These are phyloP conservation scores for Steinernema carpocapsae DNA, from an alignment of 2,888 invertebrate species.

Conservation along the genomic window DNA sequence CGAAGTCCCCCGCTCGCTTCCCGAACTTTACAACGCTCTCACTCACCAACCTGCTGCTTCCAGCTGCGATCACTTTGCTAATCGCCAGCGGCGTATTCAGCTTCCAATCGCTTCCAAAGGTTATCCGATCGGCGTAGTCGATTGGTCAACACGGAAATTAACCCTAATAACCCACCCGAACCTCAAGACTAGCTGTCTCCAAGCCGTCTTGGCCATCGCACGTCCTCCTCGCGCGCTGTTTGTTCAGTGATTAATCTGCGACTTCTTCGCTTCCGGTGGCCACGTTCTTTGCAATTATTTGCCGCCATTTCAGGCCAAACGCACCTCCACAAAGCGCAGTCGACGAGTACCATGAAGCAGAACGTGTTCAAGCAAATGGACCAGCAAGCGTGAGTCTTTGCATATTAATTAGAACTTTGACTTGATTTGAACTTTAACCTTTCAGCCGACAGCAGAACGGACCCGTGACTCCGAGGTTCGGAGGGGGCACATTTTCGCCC, in stretches of 20 bases:
- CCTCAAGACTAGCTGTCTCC: background rate
- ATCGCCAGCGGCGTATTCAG: background rate
- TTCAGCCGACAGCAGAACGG: constrained; percentile 24
- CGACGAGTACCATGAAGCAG: constrained; percentile 37
- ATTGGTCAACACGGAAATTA: background rate
- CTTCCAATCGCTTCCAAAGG: constrained; percentile 5
- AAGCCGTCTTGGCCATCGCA: too few species aligned
- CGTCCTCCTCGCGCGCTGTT: constrained; percentile 6
- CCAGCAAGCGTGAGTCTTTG: background rate
- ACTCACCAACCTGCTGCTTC: constrained; percentile 8
- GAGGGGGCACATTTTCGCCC: constrained; percentile 44
- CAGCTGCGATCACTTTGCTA: constrained; percentile 1
- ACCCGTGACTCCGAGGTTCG: background rate
- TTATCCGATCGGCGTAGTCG: background rate
- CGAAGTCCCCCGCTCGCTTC: background rate
- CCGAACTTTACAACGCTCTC: constrained; percentile 17
- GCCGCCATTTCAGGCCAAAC: constrained; percentile 19
- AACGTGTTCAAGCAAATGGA: constrained; percentile 62
- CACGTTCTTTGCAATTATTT: background rate
- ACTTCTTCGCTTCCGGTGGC: constrained; percentile 5
- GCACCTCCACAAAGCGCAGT: constrained; percentile 24
- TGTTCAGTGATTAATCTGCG: constrained; percentile 11
- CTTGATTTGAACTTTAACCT: background rate
- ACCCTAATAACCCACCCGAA: background rate
- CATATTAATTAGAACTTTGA: background rate